Base-by-base conservation (phyloP, 1,140 invertebrate species). In the Drosophila nikananu region DNA sequence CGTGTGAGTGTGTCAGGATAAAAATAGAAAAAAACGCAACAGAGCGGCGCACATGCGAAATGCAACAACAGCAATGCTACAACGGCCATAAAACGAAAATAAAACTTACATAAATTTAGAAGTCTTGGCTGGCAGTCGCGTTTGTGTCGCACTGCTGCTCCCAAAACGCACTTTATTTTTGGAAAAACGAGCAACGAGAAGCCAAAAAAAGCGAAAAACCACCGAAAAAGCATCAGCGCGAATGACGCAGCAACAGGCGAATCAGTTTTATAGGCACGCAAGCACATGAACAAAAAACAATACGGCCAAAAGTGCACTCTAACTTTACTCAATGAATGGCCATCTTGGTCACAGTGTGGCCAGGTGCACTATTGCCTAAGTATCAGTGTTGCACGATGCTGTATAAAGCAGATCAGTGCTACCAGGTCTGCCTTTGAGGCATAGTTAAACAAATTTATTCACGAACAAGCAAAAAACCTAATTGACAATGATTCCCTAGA, bases 91-190 rank as follows among this genome's bases (percentile, higher is more conserved):
- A 89, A 89, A 81, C 87, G 80, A 90, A 89, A 89, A 89, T 89
- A 89, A 89, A 89, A 90, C 86, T 89, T 89, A 90, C 86, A 89
- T 89, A 89, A 89, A 90, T 89, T 89, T 84, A 83, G 80, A 81
- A 87, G 70, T 72, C 52, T 54, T 61, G 52, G 59, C 67, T 35
- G 70, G 65, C 51, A 55, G 37, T 32, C 48, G 74, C 81, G 73
- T 35, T 75, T 80, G 81, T 86, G 84, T 90, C 81, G 78, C 60
- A 62, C 64, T 89, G 81, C 81, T 87, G 84, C 81, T 87, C 84
- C 86, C 84, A 89, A 89, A 89, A 87, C 79, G 77, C 70, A 75
- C 82, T 87, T 89, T 87, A 87, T 87, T 87, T 87, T 89, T 87
- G 83, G 84, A 89, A 55, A 86, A 87, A 52, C 63, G 54, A 57